Base-by-base conservation (phyloP, 1,140 invertebrate genomes). In the Zaprionus tsacasi region DNA sequence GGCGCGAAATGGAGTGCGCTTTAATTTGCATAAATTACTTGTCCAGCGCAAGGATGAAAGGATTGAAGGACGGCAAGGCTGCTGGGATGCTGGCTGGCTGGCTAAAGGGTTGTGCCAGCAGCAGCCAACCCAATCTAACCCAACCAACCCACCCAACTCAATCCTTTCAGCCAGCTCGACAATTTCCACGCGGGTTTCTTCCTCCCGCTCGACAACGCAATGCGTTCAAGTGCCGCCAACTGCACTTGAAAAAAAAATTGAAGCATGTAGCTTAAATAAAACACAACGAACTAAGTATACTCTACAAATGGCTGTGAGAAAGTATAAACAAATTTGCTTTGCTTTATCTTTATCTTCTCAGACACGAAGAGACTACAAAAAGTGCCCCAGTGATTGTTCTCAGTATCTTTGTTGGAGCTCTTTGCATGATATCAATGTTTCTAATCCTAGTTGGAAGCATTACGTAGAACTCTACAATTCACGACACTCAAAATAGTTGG, bases 1-100 rank as follows among this genome's bases (percentile, higher is more conserved):
- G 80, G 85, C 85, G 83, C 83, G 83, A 88, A 89, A 89, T 89
- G 83, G 81, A 89, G 85, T 88, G 81, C 78, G 85, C 85, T 85
- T 88, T 88, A 88, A 88, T 88, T 88, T 88, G 78, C 83, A 88
- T 88, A 88, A 89, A 88, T 89, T 88, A 88, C 78, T 55, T 25
- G 50, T 52, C 30, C 63, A 36, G 55, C 56, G 33, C 25, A 38
- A 67, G 65, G 40, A 69, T 73, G 56, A 58, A 43, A 38, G 30
- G 30, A 66, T 35, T 50, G 45, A 50, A 50, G 27, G 52, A 27
- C 52, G 40, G 60, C 68, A 68, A 3, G 27, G 27, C 3, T 30
- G 27, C 27, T 21, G 21, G 57, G 38, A 68, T 73, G 56, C 45
- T 36, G 64, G 48, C 38, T 36, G 64, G 48, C 38, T 43, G 21